Conservation (phyloP, 37 sponge, comb jelly and placozoan species). For the Beroe forskalii region DNA sequence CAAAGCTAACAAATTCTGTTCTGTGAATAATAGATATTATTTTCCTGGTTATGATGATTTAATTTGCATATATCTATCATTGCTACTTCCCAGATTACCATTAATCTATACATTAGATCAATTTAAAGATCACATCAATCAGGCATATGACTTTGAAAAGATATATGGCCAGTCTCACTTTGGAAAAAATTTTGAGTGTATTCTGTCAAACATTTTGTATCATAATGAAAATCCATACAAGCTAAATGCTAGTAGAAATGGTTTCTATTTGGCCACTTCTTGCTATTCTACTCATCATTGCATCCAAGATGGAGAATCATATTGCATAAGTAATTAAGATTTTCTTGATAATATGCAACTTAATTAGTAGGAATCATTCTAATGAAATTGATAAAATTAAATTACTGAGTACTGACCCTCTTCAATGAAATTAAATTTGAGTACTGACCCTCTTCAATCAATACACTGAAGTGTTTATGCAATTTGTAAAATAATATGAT, state of each 20-base stretch:
- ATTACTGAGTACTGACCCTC: no score
- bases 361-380: no score
- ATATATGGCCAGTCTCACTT: neutral
- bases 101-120: neutral
- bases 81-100: neutral
- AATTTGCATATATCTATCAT: neutral
- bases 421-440: neutral
- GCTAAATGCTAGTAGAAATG: neutral
- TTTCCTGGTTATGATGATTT: neutral
- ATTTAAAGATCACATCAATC: neutral
- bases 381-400: no score
- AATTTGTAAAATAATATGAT: no score
- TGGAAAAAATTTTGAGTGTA: neutral
- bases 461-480: no score
- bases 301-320: neutral
- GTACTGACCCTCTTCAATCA: no score
- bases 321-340: neutral
- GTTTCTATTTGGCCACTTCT: slow-evolving; percentile 25
- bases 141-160: neutral
- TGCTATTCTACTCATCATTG: neutral
- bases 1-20: neutral
- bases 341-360: no score
- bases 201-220: neutral
- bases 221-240: neutral
- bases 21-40: slow-evolving; percentile 6